phyloP scores from a whole-genome alignment of 2,797 vertebrate genomes.

The Trachops cirrhosus region DNA sequence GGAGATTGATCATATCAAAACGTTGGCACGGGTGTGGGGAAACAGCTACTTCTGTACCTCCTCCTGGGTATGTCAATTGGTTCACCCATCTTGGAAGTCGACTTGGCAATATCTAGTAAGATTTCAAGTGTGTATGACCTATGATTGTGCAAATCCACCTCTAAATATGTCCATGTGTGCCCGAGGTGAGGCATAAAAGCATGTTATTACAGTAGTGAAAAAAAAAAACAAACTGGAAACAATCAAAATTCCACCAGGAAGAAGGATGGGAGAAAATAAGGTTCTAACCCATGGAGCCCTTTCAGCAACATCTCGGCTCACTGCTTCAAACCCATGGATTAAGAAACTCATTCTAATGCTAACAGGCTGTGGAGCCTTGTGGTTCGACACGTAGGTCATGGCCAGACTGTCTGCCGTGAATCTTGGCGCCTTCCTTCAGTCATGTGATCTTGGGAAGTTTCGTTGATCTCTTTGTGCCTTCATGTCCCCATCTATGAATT shows the following conservation, averaged over 20 bases:
- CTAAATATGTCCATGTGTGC: background rate
- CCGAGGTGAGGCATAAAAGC: background rate
- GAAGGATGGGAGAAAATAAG: background rate
- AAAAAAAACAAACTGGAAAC: background rate
- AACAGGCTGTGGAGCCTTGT: background rate
- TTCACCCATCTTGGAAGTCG: background rate
- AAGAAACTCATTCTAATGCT: background rate
- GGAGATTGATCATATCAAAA: background rate
- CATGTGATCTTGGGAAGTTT: background rate
- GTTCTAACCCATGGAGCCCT: background rate
- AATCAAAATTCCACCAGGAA: background rate
- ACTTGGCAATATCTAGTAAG: background rate
- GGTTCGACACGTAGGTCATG: background rate
- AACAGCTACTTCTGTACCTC: background rate
- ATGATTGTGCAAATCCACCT: background rate
- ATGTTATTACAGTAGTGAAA: background rate
- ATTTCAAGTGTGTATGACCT: background rate
- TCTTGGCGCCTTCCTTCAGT: background rate
- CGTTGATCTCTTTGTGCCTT: background rate
- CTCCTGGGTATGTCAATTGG: no score
- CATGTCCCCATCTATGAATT: background rate
- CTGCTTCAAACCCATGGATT: background rate
- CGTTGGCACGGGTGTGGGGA: background rate
- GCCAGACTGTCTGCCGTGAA: background rate
- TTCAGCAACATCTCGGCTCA: background rate